Percentiles rank a stretch among this genome's conserved stretches.
phyloP scores from a whole-genome alignment of 1,140 invertebrate genomes.

The Zaprionus kolodkinae region DNA sequence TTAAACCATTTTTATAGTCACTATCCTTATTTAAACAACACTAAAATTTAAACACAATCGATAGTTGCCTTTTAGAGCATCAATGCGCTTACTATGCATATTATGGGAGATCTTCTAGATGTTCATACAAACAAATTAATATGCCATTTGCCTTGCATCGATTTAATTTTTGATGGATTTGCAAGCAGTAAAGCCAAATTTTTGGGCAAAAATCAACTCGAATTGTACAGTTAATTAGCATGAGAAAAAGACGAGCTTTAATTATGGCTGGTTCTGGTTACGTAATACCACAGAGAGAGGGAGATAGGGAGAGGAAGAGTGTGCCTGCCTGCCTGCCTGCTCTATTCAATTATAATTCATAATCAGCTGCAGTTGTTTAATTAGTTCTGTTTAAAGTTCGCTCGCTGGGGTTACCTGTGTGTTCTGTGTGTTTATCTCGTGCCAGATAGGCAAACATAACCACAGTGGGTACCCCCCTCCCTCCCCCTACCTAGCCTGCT shows the following conservation, averaged over 20 bases:
- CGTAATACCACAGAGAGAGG: not conserved
- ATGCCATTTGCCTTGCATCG: not conserved
- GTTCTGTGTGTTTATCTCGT: not conserved
- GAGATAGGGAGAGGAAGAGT: not conserved
- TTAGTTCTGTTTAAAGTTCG: slow-evolving; percentile 15
- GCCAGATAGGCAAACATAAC: not conserved
- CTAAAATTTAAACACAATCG: too few species aligned
- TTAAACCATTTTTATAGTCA: too few species aligned
- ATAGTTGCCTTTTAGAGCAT: too few species aligned
- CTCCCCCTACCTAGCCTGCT: not conserved
- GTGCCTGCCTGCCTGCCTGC: too few species aligned
- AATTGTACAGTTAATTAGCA: slow-evolving; percentile 20
- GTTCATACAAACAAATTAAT: too few species aligned
- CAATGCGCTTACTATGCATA: too few species aligned
- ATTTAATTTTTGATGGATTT: slow-evolving; percentile 57
- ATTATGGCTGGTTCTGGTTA: not conserved
- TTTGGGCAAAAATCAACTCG: not conserved
- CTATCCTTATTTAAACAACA: too few species aligned
- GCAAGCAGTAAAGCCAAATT: slow-evolving; percentile 41
- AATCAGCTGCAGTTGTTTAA: slow-evolving; percentile 23
- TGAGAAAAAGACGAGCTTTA: not conserved
- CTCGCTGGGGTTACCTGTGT: not conserved
- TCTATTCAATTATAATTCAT: slow-evolving; percentile 8
- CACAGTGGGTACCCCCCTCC: not conserved
- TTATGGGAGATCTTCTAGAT: too few species aligned